Conservation (phyloP, 2,797 vertebrate species). For the Cyclopterus lumpus region DNA sequence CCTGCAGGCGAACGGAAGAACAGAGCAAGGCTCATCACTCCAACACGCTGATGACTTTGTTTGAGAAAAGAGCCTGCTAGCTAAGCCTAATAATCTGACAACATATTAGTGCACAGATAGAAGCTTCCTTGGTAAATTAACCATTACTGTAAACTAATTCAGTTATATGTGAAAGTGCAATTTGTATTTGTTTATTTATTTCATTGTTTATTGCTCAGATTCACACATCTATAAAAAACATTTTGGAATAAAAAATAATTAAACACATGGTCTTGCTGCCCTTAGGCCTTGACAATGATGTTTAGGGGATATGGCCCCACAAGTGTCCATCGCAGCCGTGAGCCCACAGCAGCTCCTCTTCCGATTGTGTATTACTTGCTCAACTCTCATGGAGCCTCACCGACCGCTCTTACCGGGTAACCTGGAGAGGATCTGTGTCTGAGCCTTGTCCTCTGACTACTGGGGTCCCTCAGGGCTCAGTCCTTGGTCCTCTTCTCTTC, state of each 20-base stretch:
- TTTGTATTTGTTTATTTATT: neutral
- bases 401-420: too few species aligned
- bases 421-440: too few species aligned
- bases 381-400: too few species aligned
- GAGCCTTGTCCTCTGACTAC: too few species aligned
- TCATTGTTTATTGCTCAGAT: constrained; percentile 4
- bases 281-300: neutral
- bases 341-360: too few species aligned
- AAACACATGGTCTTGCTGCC: constrained; percentile 1
- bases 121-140: constrained; percentile 30
- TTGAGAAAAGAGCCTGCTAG: constrained; percentile 55
- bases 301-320: too few species aligned
- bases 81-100: constrained; percentile 47
- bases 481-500: too few species aligned
- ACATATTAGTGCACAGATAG: constrained; percentile 11
- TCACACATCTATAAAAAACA: neutral
- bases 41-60: constrained; percentile 49
- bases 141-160: constrained; percentile 31
- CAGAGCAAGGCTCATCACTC: constrained; percentile 46
- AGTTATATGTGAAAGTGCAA: constrained; percentile 22
- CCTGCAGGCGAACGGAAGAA: constrained; percentile 50
- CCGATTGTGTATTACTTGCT: too few species aligned
- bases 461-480: too few species aligned
- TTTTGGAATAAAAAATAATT: too few species aligned
- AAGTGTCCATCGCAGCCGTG: too few species aligned